Conservation (phyloP, 2,888 invertebrate genomes). For the Dendrolimus pini region DNA sequence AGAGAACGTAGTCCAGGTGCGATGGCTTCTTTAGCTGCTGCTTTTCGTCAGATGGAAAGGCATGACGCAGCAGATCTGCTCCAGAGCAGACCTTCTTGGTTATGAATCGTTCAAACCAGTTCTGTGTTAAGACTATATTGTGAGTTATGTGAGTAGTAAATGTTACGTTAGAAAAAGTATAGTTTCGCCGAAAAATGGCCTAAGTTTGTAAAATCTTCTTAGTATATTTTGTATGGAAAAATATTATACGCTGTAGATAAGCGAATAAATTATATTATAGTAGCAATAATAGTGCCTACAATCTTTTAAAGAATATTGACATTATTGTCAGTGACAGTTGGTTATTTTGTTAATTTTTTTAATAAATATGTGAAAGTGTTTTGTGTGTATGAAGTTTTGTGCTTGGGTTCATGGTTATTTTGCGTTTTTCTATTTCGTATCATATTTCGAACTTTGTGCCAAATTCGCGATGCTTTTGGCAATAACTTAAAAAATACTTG, state of each 20-base stretch:
- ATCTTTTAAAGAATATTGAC: slow-evolving; percentile 66
- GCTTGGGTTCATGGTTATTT: slow-evolving; percentile 38
- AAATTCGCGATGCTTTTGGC: slow-evolving; percentile 55
- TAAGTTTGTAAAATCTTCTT: slow-evolving; percentile 63
- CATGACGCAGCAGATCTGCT: slow-evolving; percentile 65
- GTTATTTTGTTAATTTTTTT: slow-evolving; percentile 64
- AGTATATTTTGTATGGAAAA: slow-evolving; percentile 72
- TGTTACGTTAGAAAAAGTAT: slow-evolving; percentile 63
- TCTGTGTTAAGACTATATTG: slow-evolving; percentile 14
- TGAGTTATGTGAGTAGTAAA: slow-evolving; percentile 45
- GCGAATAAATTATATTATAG: slow-evolving; percentile 68
- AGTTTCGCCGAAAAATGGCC: slow-evolving; percentile 57
- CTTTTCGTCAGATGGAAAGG: slow-evolving; percentile 60
- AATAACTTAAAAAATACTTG: slow-evolving; percentile 31
- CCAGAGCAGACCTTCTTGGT: slow-evolving; percentile 66
- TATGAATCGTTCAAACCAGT: slow-evolving; percentile 44
- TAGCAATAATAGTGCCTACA: slow-evolving; percentile 76
- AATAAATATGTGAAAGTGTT: slow-evolving; percentile 61
- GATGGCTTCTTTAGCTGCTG: slow-evolving; percentile 81
- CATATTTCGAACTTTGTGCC: slow-evolving; percentile 50
- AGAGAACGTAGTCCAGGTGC: slow-evolving; percentile 90
- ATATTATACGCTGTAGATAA: slow-evolving; percentile 69
- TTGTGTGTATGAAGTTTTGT: slow-evolving; percentile 33
- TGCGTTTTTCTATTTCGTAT: slow-evolving; percentile 31
- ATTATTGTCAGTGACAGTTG: slow-evolving; percentile 41